Evolutionary conservation across 2,797 vertebrate species (phyloP).

Genomic region (Labeo calbasu): DNA sequence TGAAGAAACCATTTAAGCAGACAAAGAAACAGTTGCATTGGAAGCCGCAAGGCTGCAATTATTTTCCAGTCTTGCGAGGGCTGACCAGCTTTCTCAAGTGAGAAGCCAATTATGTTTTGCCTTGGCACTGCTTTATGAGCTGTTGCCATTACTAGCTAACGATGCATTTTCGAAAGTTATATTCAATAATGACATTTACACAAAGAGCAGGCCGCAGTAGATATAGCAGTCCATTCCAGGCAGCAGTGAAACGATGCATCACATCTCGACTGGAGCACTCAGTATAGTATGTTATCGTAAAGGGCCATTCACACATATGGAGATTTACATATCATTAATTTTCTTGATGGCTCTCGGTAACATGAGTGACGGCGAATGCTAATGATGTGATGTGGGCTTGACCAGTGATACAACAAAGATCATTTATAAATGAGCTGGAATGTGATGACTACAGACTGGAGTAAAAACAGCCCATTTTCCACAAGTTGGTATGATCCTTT

Average conservation of each 20-base stretch:
- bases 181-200: conserved; percentile 43
- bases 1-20: conserved; percentile 28
- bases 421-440: too few species aligned
- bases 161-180: conserved; percentile 31
- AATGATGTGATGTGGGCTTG: too few species aligned
- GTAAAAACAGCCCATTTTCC: too few species aligned
- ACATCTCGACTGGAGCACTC: neutral
- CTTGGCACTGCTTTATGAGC: conserved; percentile 60
- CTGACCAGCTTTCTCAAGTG: conserved; percentile 65
- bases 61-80: conserved; percentile 56
- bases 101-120: conserved; percentile 64
- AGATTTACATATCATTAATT: too few species aligned
- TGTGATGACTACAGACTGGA: too few species aligned
- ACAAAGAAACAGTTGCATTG: conserved; percentile 31
- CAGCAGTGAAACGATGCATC: conserved; percentile 5
- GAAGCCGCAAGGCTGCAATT: conserved; percentile 44
- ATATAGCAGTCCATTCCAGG: neutral
- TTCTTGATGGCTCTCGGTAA: too few species aligned
- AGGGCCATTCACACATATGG: neutral
- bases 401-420: too few species aligned
- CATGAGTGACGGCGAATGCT: too few species aligned
- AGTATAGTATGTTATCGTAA: neutral
- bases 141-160: conserved; percentile 44
- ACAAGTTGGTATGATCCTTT: too few species aligned
- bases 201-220: conserved; percentile 45